These are phyloP conservation scores for Papilio elwesi DNA, from an alignment of 2,888 invertebrate species.

Conservation along the genomic window DNA sequence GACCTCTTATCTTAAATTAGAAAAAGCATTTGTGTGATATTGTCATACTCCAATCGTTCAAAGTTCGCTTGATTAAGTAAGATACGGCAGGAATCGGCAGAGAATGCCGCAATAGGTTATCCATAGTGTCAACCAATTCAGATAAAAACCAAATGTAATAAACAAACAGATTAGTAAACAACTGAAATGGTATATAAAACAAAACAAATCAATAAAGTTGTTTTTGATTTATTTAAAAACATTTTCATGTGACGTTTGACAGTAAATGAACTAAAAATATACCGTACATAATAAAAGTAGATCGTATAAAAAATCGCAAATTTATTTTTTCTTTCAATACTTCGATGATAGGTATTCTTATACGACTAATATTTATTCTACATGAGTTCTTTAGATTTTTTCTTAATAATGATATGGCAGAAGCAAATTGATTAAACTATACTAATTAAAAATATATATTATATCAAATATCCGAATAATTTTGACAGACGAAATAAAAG, in stretches of 20 bases:
- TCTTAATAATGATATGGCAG: not conserved
- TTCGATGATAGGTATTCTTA: not conserved
- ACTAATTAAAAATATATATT: not conserved
- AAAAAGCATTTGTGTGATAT: not conserved
- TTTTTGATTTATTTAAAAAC: conserved; percentile 2
- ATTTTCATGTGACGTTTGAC: conserved; percentile 3
- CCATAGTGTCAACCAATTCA: conserved; percentile 42
- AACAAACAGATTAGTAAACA: conserved; percentile 12
- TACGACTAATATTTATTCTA: not conserved
- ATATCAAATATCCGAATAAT: not conserved
- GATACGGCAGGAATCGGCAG: conserved; percentile 47
- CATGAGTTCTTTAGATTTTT: not conserved
- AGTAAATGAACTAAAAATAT: conserved; percentile 1
- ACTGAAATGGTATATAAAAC: not conserved
- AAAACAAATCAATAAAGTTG: conserved; percentile 6
- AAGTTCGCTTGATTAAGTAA: conserved; percentile 24
- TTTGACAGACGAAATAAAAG: not conserved
- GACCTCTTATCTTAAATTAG: not conserved
- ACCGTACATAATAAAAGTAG: not conserved
- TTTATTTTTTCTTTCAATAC: conserved; percentile 5
- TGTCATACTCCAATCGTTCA: conserved; percentile 6
- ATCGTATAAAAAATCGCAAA: conserved; percentile 9
- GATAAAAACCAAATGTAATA: conserved; percentile 9
- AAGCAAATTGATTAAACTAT: not conserved
- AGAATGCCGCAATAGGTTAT: conserved; percentile 53